Evolutionary conservation across 2,888 invertebrate genomes (phyloP).

Genomic region (Notodonta dromedarius): DNA sequence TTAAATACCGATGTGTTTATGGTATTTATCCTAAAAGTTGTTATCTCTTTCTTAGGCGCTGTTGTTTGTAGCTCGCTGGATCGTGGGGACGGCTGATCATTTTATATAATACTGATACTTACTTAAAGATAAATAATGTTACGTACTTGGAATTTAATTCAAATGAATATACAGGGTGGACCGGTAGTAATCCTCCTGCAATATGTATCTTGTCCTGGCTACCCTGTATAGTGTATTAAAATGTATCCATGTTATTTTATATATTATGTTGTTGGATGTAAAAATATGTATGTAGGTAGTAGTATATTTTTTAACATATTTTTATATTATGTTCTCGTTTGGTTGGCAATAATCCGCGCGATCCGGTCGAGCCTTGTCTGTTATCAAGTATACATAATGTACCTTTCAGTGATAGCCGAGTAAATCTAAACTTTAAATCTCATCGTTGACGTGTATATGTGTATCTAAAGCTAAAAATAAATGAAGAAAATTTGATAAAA

Average conservation of each 20-base stretch:
- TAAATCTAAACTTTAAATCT: slow-evolving; percentile 46
- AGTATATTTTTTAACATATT: slow-evolving; percentile 23
- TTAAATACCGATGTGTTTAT: slow-evolving; percentile 70
- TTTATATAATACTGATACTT: not conserved
- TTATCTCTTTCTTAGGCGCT: slow-evolving; percentile 84
- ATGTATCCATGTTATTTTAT: no score
- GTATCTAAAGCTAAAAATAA: slow-evolving; percentile 66
- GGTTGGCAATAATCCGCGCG: slow-evolving; percentile 51
- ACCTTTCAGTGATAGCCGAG: slow-evolving; percentile 71
- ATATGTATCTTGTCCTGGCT: no score
- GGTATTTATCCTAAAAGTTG: slow-evolving; percentile 77
- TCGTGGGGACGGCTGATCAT: slow-evolving; percentile 50
- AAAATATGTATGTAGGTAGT: slow-evolving; percentile 21
- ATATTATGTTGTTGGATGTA: slow-evolving; percentile 29
- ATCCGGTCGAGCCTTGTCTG: slow-evolving; percentile 63
- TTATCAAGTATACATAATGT: slow-evolving; percentile 64
- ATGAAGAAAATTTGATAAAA: slow-evolving; percentile 59
- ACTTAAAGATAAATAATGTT: not conserved
- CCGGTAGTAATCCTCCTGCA: no score
- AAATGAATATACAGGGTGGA: no score
- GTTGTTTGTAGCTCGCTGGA: slow-evolving; percentile 72
- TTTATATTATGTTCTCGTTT: slow-evolving; percentile 15
- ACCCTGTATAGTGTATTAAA: no score
- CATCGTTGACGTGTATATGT: slow-evolving; percentile 75
- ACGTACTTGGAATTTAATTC: no score